These are phyloP conservation scores for Scaptomyza caliginosa DNA, from an alignment of 2,888 invertebrate species.

Conservation along the genomic window DNA sequence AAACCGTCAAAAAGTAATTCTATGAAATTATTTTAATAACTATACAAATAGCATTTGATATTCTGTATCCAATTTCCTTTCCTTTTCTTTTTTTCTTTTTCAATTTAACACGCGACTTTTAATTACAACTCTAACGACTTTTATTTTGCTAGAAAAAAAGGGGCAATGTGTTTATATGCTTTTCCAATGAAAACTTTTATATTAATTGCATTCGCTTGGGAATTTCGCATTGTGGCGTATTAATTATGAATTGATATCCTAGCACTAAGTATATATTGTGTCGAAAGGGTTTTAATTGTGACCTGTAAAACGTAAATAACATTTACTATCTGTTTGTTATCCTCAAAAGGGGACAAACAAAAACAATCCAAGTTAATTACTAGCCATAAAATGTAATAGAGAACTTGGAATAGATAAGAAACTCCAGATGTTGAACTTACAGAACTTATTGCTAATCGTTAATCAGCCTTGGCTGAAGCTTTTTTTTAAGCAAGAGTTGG, in stretches of 20 bases:
- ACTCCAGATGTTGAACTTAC: too few species aligned
- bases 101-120: constrained; percentile 55
- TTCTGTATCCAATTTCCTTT: not conserved
- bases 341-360: not conserved
- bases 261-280: not conserved
- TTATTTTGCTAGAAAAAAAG: not conserved
- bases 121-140: constrained; percentile 20
- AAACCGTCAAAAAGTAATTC: constrained; percentile 31
- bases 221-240: constrained; percentile 37
- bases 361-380: not conserved
- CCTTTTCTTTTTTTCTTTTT: not conserved
- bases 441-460: not conserved
- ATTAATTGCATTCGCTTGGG: constrained; percentile 41
- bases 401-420: not conserved
- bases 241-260: constrained; percentile 19
- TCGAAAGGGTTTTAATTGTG: not conserved
- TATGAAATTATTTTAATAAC: constrained; percentile 52
- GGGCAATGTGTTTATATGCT: constrained; percentile 31
- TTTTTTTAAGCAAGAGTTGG: too few species aligned
- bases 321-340: not conserved
- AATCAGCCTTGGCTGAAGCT: too few species aligned
- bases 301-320: too few species aligned
- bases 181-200: constrained; percentile 7
- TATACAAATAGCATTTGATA: constrained; percentile 10
- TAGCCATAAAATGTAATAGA: not conserved